Percentiles rank a stretch among this genome's conserved stretches.
phyloP scores from a whole-genome alignment of 1,140 invertebrate genomes.

The Rhysida immarginata region DNA sequence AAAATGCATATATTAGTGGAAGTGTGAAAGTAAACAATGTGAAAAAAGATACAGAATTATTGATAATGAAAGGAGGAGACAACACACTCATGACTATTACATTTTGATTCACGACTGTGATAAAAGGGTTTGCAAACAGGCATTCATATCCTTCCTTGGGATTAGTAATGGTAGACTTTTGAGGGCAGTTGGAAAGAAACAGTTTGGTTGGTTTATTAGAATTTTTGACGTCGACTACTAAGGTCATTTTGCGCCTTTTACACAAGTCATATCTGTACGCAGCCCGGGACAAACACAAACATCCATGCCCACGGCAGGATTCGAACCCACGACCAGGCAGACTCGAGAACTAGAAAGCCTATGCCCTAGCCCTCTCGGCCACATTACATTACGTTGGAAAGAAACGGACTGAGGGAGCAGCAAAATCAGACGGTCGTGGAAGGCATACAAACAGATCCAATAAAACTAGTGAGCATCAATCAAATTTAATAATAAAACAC shows the following conservation, averaged over 20 bases:
- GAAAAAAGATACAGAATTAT: neutral
- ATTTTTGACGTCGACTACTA: no score
- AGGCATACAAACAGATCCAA: neutral
- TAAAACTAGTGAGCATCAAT: neutral
- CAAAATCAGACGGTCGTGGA: no score
- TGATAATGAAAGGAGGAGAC: neutral
- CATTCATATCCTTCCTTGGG: neutral
- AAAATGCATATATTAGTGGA: neutral
- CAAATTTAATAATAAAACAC: neutral
- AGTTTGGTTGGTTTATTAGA: no score
- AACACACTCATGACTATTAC: neutral
- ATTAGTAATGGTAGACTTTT: neutral
- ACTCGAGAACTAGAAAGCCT: no score
- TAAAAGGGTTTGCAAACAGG: neutral
- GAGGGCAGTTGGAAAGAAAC: neutral
- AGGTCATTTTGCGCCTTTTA: no score
- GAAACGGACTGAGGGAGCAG: no score
- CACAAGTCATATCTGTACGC: no score
- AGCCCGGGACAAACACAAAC: no score
- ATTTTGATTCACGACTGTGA: neutral
- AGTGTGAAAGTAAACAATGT: neutral
- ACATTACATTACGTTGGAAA: no score
- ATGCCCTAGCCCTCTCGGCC: no score
- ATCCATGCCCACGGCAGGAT: no score
- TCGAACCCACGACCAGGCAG: no score